Percentiles rank a stretch among this genome's conserved stretches.
Evolutionary conservation across 2,888 invertebrate genomes (phyloP).

Genomic region (Drosophila emarginata): DNA sequence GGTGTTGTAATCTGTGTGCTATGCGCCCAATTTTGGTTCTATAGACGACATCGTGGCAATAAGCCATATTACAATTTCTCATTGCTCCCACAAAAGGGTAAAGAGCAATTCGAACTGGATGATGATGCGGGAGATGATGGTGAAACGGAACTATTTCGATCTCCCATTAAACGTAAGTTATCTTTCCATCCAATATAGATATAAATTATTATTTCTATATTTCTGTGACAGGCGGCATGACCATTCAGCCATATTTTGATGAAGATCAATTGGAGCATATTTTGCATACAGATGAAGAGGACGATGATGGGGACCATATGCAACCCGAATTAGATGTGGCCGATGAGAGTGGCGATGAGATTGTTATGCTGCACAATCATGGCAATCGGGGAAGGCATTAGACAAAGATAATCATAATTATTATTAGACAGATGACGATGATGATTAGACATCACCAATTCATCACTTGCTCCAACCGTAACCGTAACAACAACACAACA

Average conservation of each 20-base stretch:
- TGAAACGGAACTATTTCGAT: slow-evolving; percentile 81
- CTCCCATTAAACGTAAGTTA: slow-evolving; percentile 81
- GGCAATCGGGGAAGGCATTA: slow-evolving; percentile 55
- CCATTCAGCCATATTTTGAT: slow-evolving; percentile 86
- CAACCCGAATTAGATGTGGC: slow-evolving; percentile 61
- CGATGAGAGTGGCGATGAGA: slow-evolving; percentile 78
- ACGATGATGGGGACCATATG: slow-evolving; percentile 81
- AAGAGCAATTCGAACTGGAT: slow-evolving; percentile 80
- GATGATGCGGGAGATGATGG: slow-evolving; percentile 80
- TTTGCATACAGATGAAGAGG: slow-evolving; percentile 83
- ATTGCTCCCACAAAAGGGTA: slow-evolving; percentile 80
- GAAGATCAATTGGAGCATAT: slow-evolving; percentile 86
- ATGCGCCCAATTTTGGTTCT: slow-evolving; percentile 77
- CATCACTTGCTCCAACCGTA: slow-evolving; percentile 20
- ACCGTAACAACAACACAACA: slow-evolving; percentile 54
- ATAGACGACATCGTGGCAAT: slow-evolving; percentile 66
- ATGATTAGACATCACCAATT: neutral
- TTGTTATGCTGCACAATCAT: slow-evolving; percentile 75
- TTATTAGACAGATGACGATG: no score
- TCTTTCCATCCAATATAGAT: no score
- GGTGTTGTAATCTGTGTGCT: slow-evolving; percentile 73
- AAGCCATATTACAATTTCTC: slow-evolving; percentile 82
- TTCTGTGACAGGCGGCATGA: slow-evolving; percentile 72
- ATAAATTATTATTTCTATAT: neutral
- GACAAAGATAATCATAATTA: neutral